phyloP scores from a whole-genome alignment of 2,113 vertebrate species.

The Pelvicachromis taeniatus region DNA sequence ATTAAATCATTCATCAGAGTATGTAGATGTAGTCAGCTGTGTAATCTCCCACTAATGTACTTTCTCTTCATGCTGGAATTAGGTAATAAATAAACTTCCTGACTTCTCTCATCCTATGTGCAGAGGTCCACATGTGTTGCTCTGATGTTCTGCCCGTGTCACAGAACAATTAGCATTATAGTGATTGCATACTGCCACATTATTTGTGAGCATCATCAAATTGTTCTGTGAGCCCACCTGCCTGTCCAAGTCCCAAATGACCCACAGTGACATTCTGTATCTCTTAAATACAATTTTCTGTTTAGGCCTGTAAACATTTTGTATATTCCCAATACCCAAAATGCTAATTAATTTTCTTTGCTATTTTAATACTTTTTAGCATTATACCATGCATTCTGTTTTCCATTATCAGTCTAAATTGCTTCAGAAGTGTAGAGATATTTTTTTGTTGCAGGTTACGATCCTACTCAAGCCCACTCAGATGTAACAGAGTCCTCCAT shows the following conservation, averaged over 20 bases:
- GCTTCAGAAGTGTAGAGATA: not conserved
- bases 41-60: not conserved
- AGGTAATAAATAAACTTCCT: not conserved
- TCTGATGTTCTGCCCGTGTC: not conserved
- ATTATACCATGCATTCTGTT: not conserved
- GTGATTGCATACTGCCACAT: not conserved
- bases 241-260: not conserved
- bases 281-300: not conserved
- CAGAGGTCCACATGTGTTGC: not conserved
- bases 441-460: constrained; percentile 29
- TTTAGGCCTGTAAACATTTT: rapidly evolving
- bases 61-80: not conserved
- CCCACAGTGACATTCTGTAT: not conserved
- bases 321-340: not conserved
- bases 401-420: not conserved
- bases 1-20: not conserved
- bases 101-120: too few species aligned
- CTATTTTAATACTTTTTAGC: not conserved
- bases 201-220: not conserved
- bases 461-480: constrained; percentile 2
- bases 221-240: not conserved
- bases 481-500: not conserved
- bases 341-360: not conserved
- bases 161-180: not conserved
- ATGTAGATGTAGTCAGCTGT: not conserved